phyloP scores from a whole-genome alignment of 2,797 vertebrate species.

The Loris lydekkerianus region DNA sequence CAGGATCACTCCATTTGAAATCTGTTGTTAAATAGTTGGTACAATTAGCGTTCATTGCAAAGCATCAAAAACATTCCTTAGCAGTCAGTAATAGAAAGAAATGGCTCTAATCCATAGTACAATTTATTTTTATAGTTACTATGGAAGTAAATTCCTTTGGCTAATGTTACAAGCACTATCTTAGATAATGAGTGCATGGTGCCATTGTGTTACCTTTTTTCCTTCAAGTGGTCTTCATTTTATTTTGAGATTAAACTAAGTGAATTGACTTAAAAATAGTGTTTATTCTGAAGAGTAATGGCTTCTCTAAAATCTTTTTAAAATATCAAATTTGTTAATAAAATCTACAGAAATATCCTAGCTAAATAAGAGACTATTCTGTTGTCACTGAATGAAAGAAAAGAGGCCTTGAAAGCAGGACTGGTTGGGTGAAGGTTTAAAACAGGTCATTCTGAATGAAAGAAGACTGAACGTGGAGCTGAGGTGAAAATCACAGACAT shows the following conservation, averaged over 20 bases:
- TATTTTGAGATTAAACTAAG: background rate
- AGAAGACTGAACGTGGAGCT: background rate
- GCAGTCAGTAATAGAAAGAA: background rate
- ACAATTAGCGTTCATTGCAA: constrained; percentile 26
- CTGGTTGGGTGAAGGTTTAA: background rate
- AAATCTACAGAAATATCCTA: background rate
- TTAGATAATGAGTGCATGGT: background rate
- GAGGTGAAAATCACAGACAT: background rate
- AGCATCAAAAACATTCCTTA: background rate
- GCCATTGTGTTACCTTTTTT: background rate
- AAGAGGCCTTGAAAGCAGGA: background rate
- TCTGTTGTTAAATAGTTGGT: constrained; percentile 25
- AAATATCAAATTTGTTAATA: constrained; percentile 7
- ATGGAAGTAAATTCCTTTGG: background rate
- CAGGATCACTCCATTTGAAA: background rate
- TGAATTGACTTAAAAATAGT: background rate
- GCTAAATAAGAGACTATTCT: background rate
- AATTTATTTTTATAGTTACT: constrained; percentile 51
- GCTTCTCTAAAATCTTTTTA: constrained; percentile 5
- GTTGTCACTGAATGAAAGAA: background rate
- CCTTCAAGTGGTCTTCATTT: background rate
- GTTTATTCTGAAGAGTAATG: constrained; percentile 16
- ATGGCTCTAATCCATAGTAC: background rate
- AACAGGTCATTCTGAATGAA: background rate
- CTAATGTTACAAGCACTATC: constrained; percentile 47